Percentiles rank a stretch among this genome's conserved stretches.
Conservation (phyloP, 1,140 invertebrate genomes). For the Psix sp. region DNA sequence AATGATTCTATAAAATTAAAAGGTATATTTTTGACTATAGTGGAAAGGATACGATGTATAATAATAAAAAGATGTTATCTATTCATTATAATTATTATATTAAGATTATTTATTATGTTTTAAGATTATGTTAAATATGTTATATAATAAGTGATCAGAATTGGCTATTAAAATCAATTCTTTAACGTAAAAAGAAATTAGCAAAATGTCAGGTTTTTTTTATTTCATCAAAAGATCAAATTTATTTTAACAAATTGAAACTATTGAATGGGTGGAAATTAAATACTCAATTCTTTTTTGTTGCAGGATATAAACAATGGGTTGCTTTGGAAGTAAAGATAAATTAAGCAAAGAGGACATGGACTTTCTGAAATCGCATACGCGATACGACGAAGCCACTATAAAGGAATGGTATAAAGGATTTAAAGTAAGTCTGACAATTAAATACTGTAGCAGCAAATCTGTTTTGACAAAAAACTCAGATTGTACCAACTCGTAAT, state of each 20-base stretch:
- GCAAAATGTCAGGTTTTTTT: too few relatives aligned
- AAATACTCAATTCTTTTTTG: constrained; percentile 34
- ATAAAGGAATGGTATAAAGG: constrained; percentile 99
- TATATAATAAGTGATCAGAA: too few relatives aligned
- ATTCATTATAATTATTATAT: too few relatives aligned
- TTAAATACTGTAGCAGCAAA: neutral
- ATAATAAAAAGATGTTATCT: too few relatives aligned
- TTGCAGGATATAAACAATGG: constrained; percentile 82
- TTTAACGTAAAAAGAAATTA: too few relatives aligned
- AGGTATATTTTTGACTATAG: too few relatives aligned
- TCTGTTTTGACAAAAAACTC: neutral
- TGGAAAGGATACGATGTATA: too few relatives aligned
- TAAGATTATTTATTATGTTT: too few relatives aligned
- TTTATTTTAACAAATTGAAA: constrained; percentile 3
- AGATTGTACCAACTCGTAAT: neutral
- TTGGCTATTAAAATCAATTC: too few relatives aligned
- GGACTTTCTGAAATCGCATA: constrained; percentile 96
- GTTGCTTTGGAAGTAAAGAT: constrained; percentile 95
- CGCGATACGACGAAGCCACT: constrained; percentile 95
- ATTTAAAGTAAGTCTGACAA: constrained; percentile 90
- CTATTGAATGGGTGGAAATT: constrained; percentile 6
- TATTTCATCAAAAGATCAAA: neutral
- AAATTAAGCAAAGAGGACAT: constrained; percentile 97
- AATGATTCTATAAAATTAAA: too few relatives aligned
- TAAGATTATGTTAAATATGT: too few relatives aligned